Evolutionary conservation across 2,113 vertebrate species (phyloP).

Genomic region (Eurystomus gularis): DNA sequence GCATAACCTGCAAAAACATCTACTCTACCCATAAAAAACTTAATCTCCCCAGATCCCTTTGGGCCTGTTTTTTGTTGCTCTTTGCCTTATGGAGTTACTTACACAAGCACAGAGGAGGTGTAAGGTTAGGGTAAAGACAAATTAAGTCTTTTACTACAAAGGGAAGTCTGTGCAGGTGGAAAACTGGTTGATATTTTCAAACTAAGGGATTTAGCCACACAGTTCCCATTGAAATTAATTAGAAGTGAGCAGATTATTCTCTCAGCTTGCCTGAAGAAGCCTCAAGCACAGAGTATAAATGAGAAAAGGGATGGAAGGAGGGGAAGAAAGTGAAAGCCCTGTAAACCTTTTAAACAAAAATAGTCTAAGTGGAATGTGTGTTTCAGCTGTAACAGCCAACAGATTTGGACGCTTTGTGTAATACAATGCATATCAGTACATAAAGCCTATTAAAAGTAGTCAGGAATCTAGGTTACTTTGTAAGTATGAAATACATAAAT

Average conservation of each 20-base stretch:
- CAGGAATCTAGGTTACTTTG: not conserved
- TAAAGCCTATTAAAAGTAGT: not conserved
- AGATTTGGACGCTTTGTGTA: not conserved
- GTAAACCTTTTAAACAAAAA: conserved; percentile 6
- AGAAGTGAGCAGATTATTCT: conserved; percentile 20
- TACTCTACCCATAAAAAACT: not conserved
- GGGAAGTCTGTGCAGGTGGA: not conserved
- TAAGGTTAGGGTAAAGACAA: not conserved
- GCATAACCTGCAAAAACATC: not conserved
- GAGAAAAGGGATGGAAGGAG: not conserved
- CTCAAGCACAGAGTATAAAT: not conserved
- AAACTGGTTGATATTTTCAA: conserved; percentile 18
- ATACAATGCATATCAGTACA: not conserved
- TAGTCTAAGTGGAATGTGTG: not conserved
- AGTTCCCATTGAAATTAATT: conserved; percentile 45
- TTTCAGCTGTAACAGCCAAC: not conserved
- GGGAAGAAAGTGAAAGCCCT: not conserved
- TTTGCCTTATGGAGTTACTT: not conserved
- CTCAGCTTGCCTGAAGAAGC: conserved; percentile 9
- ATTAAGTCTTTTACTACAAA: not conserved
- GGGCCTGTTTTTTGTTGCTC: not conserved
- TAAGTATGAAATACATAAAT: not conserved
- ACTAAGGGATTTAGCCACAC: not conserved
- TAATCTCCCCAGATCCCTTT: not conserved
- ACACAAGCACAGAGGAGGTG: not conserved